Percentiles rank a stretch among this genome's conserved stretches.
These are phyloP conservation scores for Pocillopora grandis DNA, from an alignment of 92 coral and sea anemone species.

Conservation along the genomic window DNA sequence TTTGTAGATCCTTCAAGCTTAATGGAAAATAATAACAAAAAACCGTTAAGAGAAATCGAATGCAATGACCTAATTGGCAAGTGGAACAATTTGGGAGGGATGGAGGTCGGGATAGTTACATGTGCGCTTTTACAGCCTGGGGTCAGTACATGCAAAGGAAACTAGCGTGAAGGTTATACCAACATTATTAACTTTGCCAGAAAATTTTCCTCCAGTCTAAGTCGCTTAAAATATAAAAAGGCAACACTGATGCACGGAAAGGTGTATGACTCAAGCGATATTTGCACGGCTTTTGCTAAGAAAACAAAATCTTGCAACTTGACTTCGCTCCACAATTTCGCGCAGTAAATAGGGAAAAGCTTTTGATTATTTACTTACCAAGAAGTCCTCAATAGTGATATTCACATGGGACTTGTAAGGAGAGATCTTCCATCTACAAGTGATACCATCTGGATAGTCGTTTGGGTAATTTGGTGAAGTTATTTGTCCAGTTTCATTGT, in stretches of 20 bases:
- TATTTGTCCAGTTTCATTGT: constrained; percentile 6
- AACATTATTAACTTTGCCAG: neutral
- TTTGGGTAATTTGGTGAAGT: constrained; percentile 37
- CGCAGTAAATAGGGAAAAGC: neutral
- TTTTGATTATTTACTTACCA: neutral
- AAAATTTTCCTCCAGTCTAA: neutral
- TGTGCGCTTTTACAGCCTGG: too few species aligned
- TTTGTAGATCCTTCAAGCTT: constrained; percentile 21
- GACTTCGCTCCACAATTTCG: neutral
- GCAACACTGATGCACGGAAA: neutral
- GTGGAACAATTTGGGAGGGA: neutral
- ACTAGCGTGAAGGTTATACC: neutral
- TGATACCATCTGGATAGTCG: constrained; percentile 25
- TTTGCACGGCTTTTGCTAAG: too few species aligned
- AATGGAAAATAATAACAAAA: neutral
- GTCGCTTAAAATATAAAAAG: neutral
- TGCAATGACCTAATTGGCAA: neutral
- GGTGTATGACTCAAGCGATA: neutral
- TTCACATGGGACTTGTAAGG: constrained; percentile 26
- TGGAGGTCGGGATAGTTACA: too few species aligned
- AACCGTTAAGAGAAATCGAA: neutral
- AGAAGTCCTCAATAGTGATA: constrained; percentile 33
- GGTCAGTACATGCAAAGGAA: neutral
- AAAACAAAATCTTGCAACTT: neutral
- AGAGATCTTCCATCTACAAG: constrained; percentile 33